Percentiles rank a stretch among this genome's conserved stretches.
Evolutionary conservation across 2,113 vertebrate genomes (phyloP).

Genomic region (Romanogobio albipinnatus): DNA sequence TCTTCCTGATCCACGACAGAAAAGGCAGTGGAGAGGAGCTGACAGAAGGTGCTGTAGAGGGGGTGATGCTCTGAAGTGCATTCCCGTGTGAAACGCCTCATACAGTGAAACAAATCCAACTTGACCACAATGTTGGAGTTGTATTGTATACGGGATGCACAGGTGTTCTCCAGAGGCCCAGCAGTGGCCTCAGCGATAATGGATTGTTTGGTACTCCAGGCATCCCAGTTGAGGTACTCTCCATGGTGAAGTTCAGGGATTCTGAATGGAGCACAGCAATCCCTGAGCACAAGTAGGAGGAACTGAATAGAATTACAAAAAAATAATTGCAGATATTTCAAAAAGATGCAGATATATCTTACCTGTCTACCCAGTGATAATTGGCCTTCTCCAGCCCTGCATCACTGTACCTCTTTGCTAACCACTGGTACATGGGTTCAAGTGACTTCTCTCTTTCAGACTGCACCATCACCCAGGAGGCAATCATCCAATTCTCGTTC

Average conservation of each 20-base stretch:
- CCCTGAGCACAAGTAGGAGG: neutral
- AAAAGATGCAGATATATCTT: no score
- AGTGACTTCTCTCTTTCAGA: no score
- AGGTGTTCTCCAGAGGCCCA: conserved; percentile 11
- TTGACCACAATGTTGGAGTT: conserved; percentile 13
- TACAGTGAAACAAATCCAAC: conserved; percentile 50
- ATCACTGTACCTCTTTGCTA: no score
- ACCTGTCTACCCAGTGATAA: no score
- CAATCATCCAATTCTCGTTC: no score
- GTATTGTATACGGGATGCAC: conserved; percentile 20
- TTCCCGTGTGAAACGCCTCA: conserved; percentile 43
- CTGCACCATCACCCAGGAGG: no score
- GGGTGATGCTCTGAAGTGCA: conserved; percentile 51
- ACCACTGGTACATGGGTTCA: no score
- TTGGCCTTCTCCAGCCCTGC: no score
- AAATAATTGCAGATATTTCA: no score
- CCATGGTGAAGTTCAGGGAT: neutral
- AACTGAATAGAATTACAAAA: neutral
- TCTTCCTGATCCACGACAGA: conserved; percentile 45
- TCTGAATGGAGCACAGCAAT: neutral
- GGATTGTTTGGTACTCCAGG: conserved; percentile 34
- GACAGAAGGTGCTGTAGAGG: conserved; percentile 39
- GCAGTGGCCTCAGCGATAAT: neutral
- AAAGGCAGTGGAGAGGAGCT: conserved; percentile 40
- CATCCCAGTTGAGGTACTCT: neutral